Conservation (phyloP, 2,888 invertebrate species). For the Leptopilina drosophilae region DNA sequence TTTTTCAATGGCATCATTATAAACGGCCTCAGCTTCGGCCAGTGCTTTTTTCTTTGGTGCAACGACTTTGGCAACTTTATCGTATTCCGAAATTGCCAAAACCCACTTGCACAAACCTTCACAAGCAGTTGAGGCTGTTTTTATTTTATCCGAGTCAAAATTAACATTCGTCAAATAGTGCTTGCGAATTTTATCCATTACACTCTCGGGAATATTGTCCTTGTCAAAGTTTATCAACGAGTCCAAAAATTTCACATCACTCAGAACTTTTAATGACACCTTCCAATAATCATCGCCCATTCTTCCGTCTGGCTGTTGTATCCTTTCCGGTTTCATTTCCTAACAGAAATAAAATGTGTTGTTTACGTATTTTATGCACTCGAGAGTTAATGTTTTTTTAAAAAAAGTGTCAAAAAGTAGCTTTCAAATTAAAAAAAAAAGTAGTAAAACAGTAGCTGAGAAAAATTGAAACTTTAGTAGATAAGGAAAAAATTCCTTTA, state of each 20-base stretch:
- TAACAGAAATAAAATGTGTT: constrained; percentile 63
- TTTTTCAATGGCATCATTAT: constrained; percentile 85
- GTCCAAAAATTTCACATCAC: constrained; percentile 95
- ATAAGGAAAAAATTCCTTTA: too few relatives aligned
- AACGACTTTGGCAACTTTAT: constrained; percentile 93
- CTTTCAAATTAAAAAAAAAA: too few relatives aligned
- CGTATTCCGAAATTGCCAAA: constrained; percentile 95
- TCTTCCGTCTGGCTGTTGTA: constrained; percentile 90
- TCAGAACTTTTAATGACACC: constrained; percentile 90
- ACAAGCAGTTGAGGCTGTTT: constrained; percentile 91
- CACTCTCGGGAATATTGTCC: constrained; percentile 91
- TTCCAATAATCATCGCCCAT: constrained; percentile 96
- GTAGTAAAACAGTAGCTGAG: too few relatives aligned
- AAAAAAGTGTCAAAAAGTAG: too few relatives aligned
- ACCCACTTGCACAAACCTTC: constrained; percentile 97
- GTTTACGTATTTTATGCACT: too few relatives aligned
- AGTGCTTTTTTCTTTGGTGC: constrained; percentile 96
- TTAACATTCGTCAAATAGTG: constrained; percentile 90
- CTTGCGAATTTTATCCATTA: constrained; percentile 90
- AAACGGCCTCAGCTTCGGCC: constrained; percentile 89
- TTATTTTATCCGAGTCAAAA: constrained; percentile 95
- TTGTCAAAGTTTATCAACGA: constrained; percentile 92
- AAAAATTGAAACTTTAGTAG: too few relatives aligned
- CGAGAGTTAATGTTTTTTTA: background rate
- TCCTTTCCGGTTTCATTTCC: constrained; percentile 92